Base-by-base conservation (phyloP, 2,888 invertebrate species). In the Amorpha juglandis region DNA sequence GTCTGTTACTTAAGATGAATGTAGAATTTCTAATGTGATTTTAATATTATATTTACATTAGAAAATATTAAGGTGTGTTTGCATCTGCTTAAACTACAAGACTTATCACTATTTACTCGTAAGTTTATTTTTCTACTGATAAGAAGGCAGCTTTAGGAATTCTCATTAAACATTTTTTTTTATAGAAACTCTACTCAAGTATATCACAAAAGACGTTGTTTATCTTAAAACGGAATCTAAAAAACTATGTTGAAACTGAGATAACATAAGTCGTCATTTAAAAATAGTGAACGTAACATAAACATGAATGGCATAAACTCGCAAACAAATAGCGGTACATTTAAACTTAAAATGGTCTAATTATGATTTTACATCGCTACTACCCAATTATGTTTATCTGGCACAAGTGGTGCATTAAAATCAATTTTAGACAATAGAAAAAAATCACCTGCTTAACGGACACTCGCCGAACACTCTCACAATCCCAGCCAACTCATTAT, bases 401-500 rank as follows among this genome's bases (percentile, higher is more conserved):
- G 16, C 58, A 55, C 64, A 66, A 69, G 38, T 38, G 21, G 38
- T 55, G 21, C 38, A 62, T 51, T 38, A 65, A 62, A 51, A 62
- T 62, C 33, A 58, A 62, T 50, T 33, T 19, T 19, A 51, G 35
- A 19, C 27, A 62, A 65, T 51, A 62, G 47, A 50, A 51, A 65
- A n/a, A 62, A 45, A 86, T 91, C 88, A 93, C 92, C 92, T 93
- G 91, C 87, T 87, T 84, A 88, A 82, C 84, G 78, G 86, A 79
- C 80, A 82, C 84, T 83, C 88, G 85, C 81, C 81, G 86, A 80
- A 78, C 78, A 76, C 78, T 86, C 86, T 85, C 89, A 91, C 91
- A 91, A 89, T 89, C 90, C 91, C 89, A 81, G 83, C 83, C 86
- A 88, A 87, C 87, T 91, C 90, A 91, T 91, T 88, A 91, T 90